Base-by-base conservation (phyloP, 2,797 vertebrate species). In the Acanthurus tractus region DNA sequence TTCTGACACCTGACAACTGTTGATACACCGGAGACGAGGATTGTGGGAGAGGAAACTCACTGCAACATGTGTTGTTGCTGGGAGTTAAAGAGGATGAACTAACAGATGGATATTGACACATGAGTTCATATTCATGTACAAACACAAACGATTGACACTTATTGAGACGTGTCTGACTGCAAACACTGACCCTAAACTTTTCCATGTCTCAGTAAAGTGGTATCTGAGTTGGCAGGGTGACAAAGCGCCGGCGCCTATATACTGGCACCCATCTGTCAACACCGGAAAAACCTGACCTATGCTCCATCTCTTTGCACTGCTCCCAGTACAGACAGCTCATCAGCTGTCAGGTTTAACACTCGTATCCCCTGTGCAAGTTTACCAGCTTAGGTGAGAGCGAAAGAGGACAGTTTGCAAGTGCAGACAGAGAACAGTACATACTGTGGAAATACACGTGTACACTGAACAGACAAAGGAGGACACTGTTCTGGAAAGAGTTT, bases 221-320 rank as follows among this genome's bases (percentile, higher is more conserved):
- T 79, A 87, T 90, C 84, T 81, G 78, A 72, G 65, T 49, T 50
- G 62, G 72, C 77, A 62, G 59, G 67, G 70, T 66, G 82, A 86
- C 77, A 85, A 76, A 81, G 76, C 29, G 1, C 45, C 25, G 56
- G 81, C 70, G 78, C 83, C 82, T 83, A 78, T 82, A 85, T 67
- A 44, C 74, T 64, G 50, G 49, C 73, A 34, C 42, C 63, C 64
- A 72, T 84, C 82, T 86, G 84, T 89, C 88, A 89, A 55, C 82
- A 73, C 74, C 2, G 86, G 90, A 92, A 93, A 90, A 90, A 84
- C 11, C 70, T 88, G 90, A 91, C 86, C 91, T 82, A 17, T 50
- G 73, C 61, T 59, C 57, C 63, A 69, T 77, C 72, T 61, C 77
- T 34, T 55, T 7, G 17, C 70, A 20, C 74, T 76, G 80, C 73